These are phyloP conservation scores for Galaxea fascicularis DNA, from an alignment of 92 coral and sea anemone species.

Conservation along the genomic window DNA sequence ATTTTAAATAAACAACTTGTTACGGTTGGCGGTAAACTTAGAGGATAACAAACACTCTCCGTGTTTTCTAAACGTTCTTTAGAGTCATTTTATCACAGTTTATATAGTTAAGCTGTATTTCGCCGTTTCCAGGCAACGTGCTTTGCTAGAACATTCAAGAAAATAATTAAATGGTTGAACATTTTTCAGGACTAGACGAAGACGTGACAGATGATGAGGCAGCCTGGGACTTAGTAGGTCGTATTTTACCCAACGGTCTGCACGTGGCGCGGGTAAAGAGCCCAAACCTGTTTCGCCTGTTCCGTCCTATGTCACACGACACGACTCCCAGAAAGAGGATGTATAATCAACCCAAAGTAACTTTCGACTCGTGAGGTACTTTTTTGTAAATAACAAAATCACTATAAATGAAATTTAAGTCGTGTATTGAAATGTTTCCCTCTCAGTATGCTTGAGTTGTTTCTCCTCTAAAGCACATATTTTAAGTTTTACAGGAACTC, in stretches of 20 bases:
- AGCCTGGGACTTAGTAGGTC: conserved; percentile 74
- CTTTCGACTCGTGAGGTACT: neutral
- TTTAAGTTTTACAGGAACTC: neutral
- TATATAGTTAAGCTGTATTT: too few relatives aligned
- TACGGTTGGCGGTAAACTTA: too few relatives aligned
- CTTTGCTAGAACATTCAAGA: too few relatives aligned
- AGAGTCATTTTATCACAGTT: too few relatives aligned
- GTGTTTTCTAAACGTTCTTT: too few relatives aligned
- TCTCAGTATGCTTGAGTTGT: neutral
- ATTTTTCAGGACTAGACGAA: conserved; percentile 71
- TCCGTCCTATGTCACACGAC: conserved; percentile 52
- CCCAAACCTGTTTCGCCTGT: conserved; percentile 65
- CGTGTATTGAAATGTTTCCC: neutral
- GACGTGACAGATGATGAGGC: conserved; percentile 39
- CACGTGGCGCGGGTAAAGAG: conserved; percentile 53
- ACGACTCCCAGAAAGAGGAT: neutral
- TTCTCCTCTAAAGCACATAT: neutral
- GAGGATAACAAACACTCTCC: too few relatives aligned
- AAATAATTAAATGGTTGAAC: too few relatives aligned
- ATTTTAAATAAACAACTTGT: too few relatives aligned
- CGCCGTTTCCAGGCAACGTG: too few relatives aligned
- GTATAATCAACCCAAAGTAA: neutral
- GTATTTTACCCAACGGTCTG: conserved; percentile 54
- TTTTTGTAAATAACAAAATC: too few relatives aligned
- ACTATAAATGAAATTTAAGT: neutral